Percentiles rank a stretch among this genome's conserved stretches.
These are phyloP conservation scores for Campylorhamphus procurvoides DNA, from an alignment of 2,113 vertebrate species.

Conservation along the genomic window DNA sequence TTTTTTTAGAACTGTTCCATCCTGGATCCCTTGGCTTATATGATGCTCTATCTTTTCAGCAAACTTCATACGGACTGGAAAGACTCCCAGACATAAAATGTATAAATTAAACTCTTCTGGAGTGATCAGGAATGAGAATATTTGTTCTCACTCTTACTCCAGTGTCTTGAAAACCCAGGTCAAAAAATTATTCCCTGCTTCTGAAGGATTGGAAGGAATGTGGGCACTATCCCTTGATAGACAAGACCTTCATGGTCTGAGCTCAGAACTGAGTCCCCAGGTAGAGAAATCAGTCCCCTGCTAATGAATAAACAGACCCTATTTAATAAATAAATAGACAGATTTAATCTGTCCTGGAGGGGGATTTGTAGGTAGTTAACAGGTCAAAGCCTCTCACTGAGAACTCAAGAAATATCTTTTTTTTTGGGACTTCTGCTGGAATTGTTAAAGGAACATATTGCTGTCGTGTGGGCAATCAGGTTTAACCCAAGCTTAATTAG, in stretches of 20 bases:
- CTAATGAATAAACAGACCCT: neutral
- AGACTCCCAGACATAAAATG: neutral
- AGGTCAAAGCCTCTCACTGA: neutral
- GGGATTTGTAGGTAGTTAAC: neutral
- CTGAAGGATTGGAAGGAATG: neutral
- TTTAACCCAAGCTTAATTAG: neutral
- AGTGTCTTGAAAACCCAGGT: fast-evolving
- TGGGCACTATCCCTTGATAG: neutral
- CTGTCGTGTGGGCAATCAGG: neutral
- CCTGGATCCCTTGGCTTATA: neutral
- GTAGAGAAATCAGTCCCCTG: neutral
- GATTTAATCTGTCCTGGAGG: neutral
- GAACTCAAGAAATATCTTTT: neutral
- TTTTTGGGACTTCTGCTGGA: neutral
- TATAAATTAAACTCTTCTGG: neutral
- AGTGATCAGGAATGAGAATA: neutral
- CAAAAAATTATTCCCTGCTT: neutral
- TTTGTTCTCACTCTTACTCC: neutral
- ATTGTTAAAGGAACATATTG: neutral
- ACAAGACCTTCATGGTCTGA: neutral
- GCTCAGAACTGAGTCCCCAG: neutral
- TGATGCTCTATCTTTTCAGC: neutral
- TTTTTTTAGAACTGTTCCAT: neutral
- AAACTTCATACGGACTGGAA: neutral
- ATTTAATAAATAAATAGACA: neutral